phyloP scores from a whole-genome alignment of 2,797 vertebrate species.

The Phataginus tetradactyla region DNA sequence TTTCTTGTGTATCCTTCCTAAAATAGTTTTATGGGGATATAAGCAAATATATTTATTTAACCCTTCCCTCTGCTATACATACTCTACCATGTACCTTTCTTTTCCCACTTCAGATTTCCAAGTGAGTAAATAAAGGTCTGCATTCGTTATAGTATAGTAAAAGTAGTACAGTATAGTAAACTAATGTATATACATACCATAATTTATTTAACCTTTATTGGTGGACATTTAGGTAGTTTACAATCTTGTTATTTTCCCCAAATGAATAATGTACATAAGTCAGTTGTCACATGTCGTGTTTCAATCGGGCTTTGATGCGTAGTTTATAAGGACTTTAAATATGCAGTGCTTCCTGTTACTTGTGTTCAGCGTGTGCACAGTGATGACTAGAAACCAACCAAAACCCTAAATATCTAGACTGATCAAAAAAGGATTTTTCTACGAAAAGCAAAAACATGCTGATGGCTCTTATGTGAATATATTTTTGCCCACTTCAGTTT shows the following conservation, averaged over 20 bases:
- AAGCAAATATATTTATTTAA: neutral
- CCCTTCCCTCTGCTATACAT: neutral
- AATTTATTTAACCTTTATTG: constrained; percentile 26
- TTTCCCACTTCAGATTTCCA: neutral
- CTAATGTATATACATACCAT: neutral
- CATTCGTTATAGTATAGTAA: neutral
- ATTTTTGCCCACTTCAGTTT: neutral
- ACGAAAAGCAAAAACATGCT: neutral
- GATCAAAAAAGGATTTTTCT: neutral
- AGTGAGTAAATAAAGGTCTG: neutral
- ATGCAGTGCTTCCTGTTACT: neutral
- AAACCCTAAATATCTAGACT: neutral
- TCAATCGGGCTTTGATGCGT: constrained; percentile 15
- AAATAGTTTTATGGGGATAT: neutral
- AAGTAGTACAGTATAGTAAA: neutral
- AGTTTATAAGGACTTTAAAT: neutral
- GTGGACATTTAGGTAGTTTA: neutral
- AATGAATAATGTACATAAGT: neutral
- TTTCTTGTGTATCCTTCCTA: neutral
- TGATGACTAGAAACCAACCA: neutral
- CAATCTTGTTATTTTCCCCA: neutral
- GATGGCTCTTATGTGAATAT: neutral
- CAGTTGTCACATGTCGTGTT: neutral
- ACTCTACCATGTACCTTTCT: neutral
- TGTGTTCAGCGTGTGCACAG: neutral